Base-by-base conservation (phyloP, 2,797 vertebrate genomes). In the Aulostomus chinensis region DNA sequence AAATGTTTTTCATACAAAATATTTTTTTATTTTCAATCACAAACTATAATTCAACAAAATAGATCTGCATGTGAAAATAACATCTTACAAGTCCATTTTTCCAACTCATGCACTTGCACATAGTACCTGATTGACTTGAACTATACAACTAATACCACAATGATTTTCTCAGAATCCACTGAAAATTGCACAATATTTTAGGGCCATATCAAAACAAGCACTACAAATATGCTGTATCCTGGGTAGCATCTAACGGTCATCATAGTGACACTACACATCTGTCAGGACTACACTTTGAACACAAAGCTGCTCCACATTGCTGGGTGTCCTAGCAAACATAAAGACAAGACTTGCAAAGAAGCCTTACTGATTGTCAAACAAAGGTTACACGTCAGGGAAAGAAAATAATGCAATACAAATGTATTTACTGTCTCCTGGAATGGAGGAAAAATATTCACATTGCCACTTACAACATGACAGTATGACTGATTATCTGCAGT, bases 381-480 rank as follows among this genome's bases (percentile, higher is more conserved):
- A 64, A 61, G 37, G 73, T 53, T 37, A 26, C 12, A 54, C 36
- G 11, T 14, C 11, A 58, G 21, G 31, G 58, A 63, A 77, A 57
- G 17, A 63, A 78, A 83, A 80, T 75, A 80, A 80, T 43, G 52
- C 66, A 90, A 89, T 90, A 90, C 84, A 90, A 84, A 84, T 59
- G 85, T 89, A 90, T 90, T 91, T 90, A 90, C 88, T 71, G 49
- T 80, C 72, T 81, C 75, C 83, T 57, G 43, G 48, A 68, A 7
- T 55, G 43, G 64, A 85, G 66, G 47, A 74, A 73, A 42, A 45
- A 42, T 63, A 9, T 78, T 81, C 76, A 86, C 71, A 62, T 72
- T 67, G 80, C 75, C 42, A 68, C 26, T 72, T 54, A 58, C 63
- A 72, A 79, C 58, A 74, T 75, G 79, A 80, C 38, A 32, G 58